Evolutionary conservation across 92 coral and sea anemone genomes (phyloP), one percentile per base, ranked within the genome.

Genomic region (Porites rus): DNA sequence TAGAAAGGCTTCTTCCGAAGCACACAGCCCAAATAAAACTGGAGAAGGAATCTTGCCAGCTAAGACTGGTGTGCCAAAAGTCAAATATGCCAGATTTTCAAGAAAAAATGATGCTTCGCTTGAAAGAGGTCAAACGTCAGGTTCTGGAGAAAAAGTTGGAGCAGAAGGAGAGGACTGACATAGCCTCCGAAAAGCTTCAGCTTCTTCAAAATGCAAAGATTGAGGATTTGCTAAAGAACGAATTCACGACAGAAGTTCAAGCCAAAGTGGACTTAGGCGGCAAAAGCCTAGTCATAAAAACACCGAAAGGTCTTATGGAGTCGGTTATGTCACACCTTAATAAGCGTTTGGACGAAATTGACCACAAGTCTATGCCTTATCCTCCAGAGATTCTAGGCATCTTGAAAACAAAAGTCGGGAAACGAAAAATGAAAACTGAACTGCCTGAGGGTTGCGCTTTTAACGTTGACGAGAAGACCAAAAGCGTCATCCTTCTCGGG

Each of bases 141-240:
- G 87, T 38, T 61, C 87, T 74, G 9, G 87, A 83, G 51, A 83
- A 59, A 59, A 72, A 72, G 72, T 10, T 83, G 13, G 87, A 83
- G 20, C 63, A 72, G 69, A 83, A 72, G 64, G 64, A 12, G 22
- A 38, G 18, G 17, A 83, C 79, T 1, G 79, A 83, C 25, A 72
- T 83, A 20, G 0, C 79, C 12, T 21, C 16, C 31, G 87, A 72
- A 72, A 83, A 60, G 24, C 78, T 83, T 6, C 79, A 83, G 69
- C 87, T 83, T 61, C 72, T 83, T n/a, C 87, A 83, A 72, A 83
- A 83, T 64, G 78, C 79, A 1, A 38, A 46, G 46, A 77, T 77
- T 16, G 81, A 61, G 58, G 21, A 77, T 1, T 52, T 74, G 4
- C 68, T 80, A 51, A 80, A 80, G 65, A 50, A 54, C 10, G 84